These are phyloP conservation scores for Phragmatobia fuliginosa DNA, from an alignment of 2,888 invertebrate species.

Conservation along the genomic window DNA sequence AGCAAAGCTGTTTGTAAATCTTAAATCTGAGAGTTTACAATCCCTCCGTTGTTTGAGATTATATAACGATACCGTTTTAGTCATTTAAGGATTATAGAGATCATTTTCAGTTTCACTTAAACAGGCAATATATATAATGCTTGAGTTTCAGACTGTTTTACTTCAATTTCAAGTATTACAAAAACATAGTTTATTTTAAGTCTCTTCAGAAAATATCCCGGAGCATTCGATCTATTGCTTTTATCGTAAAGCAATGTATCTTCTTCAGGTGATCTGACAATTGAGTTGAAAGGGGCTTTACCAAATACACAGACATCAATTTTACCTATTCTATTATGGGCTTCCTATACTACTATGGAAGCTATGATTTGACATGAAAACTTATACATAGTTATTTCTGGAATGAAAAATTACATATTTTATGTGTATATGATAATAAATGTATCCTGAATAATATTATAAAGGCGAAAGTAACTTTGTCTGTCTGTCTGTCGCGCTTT, in stretches of 20 bases:
- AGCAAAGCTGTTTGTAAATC: slow-evolving; percentile 27
- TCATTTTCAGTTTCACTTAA: neutral
- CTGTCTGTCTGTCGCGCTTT: no score
- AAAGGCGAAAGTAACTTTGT: no score
- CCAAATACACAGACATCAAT: neutral
- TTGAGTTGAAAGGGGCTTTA: neutral
- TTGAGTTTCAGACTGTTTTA: neutral
- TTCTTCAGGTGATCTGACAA: neutral
- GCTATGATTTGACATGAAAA: neutral
- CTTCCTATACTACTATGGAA: neutral
- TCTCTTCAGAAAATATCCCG: neutral
- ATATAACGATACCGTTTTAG: slow-evolving; percentile 9
- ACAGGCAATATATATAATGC: neutral
- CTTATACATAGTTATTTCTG: neutral
- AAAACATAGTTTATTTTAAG: neutral
- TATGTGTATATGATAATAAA: neutral
- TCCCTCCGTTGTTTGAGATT: slow-evolving; percentile 13
- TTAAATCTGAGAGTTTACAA: slow-evolving; percentile 21
- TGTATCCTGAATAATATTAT: neutral
- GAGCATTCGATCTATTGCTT: neutral
- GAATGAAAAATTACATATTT: neutral
- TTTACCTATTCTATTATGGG: neutral
- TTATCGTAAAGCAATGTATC: neutral
- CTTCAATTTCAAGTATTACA: neutral
- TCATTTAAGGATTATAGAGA: neutral